phyloP scores from a whole-genome alignment of 30 jellyfish, hydroid and myxozoan species.

The Cassiopea andromeda region DNA sequence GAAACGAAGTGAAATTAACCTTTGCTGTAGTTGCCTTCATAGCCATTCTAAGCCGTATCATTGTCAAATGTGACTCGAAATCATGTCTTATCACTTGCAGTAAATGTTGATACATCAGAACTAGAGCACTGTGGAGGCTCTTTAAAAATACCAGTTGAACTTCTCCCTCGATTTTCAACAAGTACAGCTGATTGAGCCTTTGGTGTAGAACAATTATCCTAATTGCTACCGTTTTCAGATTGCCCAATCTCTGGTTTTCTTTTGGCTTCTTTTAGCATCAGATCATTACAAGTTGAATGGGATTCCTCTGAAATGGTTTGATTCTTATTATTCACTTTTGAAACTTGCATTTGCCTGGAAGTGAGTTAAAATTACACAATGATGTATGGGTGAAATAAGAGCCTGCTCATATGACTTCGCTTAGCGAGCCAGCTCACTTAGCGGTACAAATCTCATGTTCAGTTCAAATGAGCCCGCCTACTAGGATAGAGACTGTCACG shows the following conservation, averaged over 20 bases:
- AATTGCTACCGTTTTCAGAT: neutral
- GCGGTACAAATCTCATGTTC: too few species aligned
- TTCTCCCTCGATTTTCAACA: conserved; percentile 28
- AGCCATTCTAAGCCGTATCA: conserved; percentile 6
- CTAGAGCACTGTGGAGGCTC: conserved; percentile 56
- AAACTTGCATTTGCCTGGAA: too few species aligned
- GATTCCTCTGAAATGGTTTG: too few species aligned
- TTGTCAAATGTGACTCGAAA: conserved; percentile 57
- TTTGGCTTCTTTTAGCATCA: neutral
- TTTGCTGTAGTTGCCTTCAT: conserved; percentile 21
- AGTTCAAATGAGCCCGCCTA: too few species aligned
- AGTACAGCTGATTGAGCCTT: neutral
- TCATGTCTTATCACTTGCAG: conserved; percentile 21
- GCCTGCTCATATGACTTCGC: too few species aligned
- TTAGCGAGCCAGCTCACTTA: too few species aligned
- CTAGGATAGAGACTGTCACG: too few species aligned
- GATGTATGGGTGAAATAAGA: too few species aligned
- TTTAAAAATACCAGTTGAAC: conserved; percentile 51
- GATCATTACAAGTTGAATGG: too few species aligned
- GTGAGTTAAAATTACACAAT: too few species aligned
- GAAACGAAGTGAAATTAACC: neutral
- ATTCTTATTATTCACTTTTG: too few species aligned
- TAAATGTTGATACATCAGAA: conserved; percentile 6
- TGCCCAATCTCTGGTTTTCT: neutral
- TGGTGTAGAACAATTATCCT: neutral